Evolutionary conservation across 2,797 vertebrate species (phyloP).

Genomic region (Urocyon cinereoargenteus): DNA sequence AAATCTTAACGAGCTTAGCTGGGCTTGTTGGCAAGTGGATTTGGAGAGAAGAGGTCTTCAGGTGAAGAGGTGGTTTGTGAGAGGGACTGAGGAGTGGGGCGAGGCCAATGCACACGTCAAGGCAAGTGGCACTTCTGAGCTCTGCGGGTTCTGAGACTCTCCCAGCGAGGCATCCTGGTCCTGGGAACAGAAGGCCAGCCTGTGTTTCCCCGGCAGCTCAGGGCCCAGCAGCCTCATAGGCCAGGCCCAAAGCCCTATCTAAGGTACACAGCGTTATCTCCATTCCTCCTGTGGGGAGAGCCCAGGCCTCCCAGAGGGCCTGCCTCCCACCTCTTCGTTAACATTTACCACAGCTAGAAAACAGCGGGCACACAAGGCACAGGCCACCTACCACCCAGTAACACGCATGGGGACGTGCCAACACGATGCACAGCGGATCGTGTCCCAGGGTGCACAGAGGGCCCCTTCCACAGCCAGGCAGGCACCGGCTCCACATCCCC

Average conservation of each 20-base stretch:
- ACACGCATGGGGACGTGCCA: rapidly evolving
- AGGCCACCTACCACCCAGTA: background rate
- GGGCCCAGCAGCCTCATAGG: background rate
- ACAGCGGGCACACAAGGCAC: background rate
- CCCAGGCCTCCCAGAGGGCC: constrained; percentile 75
- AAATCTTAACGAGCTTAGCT: background rate
- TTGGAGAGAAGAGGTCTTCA: background rate
- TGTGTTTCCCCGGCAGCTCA: background rate
- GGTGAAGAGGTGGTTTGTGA: background rate
- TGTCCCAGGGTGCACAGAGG: background rate
- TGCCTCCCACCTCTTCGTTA: constrained; percentile 73
- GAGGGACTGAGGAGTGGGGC: background rate
- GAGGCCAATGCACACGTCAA: background rate
- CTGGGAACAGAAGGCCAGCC: constrained; percentile 56
- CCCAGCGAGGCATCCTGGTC: background rate
- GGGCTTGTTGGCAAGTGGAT: background rate
- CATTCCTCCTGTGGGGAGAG: constrained; percentile 49
- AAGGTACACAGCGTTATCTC: constrained; percentile 84
- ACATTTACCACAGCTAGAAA: constrained; percentile 75
- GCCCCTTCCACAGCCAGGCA: background rate
- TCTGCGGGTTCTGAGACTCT: constrained; percentile 10
- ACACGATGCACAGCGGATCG: background rate
- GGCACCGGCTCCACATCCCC: background rate
- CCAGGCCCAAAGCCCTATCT: constrained; percentile 75
- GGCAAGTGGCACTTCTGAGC: constrained; percentile 57